Conservation (phyloP, 2,113 vertebrate species). For the Oryzias melastigma region DNA sequence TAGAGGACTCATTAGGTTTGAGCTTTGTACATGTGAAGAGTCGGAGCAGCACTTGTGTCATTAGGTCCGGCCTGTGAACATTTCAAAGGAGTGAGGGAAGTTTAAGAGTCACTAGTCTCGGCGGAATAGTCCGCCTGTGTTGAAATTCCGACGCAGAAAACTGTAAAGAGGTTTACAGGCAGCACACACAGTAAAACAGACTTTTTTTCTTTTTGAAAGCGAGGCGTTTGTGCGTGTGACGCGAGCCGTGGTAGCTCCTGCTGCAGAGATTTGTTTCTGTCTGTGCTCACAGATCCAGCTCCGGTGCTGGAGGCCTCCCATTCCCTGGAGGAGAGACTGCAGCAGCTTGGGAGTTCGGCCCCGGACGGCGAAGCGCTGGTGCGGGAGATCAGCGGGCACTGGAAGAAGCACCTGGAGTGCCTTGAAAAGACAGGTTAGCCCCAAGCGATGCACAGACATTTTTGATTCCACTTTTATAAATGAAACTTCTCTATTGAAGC, state of each 20-base stretch:
- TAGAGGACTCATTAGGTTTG: constrained; percentile 58
- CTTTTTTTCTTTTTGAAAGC: constrained; percentile 54
- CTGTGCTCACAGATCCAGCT: constrained; percentile 78
- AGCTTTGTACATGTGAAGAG: constrained; percentile 52
- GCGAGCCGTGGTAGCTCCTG: constrained; percentile 25
- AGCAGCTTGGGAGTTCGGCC: constrained; percentile 82
- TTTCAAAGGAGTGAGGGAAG: constrained; percentile 64
- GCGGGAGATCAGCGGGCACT: constrained; percentile 80
- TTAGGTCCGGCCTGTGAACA: constrained; percentile 66
- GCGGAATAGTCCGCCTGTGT: constrained; percentile 56
- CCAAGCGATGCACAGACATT: too few species aligned
- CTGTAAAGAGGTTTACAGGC: constrained; percentile 60
- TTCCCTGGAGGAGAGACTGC: constrained; percentile 85
- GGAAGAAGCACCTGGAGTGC: constrained; percentile 85
- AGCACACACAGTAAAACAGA: constrained; percentile 43
- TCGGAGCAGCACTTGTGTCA: constrained; percentile 53
- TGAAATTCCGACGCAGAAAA: constrained; percentile 52
- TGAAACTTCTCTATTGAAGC: constrained; percentile 1
- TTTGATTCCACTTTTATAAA: background rate
- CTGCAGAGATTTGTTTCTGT: constrained; percentile 45
- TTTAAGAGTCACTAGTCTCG: constrained; percentile 66
- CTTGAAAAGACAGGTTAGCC: constrained; percentile 82
- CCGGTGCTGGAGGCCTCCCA: constrained; percentile 88
- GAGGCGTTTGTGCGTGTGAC: constrained; percentile 26
- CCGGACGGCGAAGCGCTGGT: constrained; percentile 73